A percentile compares a stretch with the other conserved stretches of the same genome.
Evolutionary conservation across 2,113 vertebrate species (phyloP).

Genomic region (Dolichotis patagonum): DNA sequence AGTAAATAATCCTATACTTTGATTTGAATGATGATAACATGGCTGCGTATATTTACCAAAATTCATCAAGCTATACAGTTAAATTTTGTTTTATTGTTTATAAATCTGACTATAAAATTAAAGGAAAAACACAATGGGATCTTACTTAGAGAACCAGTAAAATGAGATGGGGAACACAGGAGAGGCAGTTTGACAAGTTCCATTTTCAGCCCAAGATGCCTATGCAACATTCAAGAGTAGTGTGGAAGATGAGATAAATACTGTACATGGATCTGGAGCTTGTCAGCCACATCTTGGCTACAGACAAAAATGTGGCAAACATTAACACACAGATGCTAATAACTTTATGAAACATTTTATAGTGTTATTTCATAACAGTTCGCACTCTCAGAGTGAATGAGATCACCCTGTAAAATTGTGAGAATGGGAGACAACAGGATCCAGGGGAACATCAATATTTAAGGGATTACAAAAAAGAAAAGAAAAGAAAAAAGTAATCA

Average conservation of each 20-base stretch:
- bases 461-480: constrained; percentile 44
- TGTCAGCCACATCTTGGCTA: constrained; percentile 3
- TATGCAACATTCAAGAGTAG: background rate
- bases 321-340: constrained; percentile 67
- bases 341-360: constrained; percentile 7
- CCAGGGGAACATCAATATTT: constrained; percentile 54
- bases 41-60: background rate
- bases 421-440: constrained; percentile 66
- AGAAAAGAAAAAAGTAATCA: constrained; percentile 31
- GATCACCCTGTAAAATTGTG: constrained; percentile 63
- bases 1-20: background rate
- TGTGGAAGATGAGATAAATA: background rate
- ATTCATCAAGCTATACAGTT: background rate
- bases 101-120: constrained; percentile 28
- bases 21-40: background rate
- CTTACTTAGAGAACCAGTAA: background rate
- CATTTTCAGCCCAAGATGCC: constrained; percentile 9
- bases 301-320: constrained; percentile 66
- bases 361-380: constrained; percentile 24
- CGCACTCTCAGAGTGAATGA: constrained; percentile 42
- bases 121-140: background rate
- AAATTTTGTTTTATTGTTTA: background rate
- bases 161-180: background rate
- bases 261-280: background rate
- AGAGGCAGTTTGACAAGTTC: background rate